Percentiles rank a stretch among this genome's conserved stretches.
Evolutionary conservation across 1,140 invertebrate species (phyloP).

Genomic region (Sesamia nonagrioides): DNA sequence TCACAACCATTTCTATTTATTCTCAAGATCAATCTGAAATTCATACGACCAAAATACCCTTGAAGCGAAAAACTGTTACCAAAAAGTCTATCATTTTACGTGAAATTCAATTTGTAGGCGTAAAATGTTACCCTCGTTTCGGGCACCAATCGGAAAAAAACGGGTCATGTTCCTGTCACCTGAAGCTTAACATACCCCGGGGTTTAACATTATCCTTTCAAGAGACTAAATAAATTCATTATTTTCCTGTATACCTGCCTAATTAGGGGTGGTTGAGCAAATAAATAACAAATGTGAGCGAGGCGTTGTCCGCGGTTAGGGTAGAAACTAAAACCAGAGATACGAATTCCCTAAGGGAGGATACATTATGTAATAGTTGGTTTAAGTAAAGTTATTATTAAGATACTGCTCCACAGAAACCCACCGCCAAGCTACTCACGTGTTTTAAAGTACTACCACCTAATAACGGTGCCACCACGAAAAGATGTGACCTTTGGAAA

Average conservation of each 20-base stretch:
- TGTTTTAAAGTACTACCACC: too few relatives aligned
- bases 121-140: background rate
- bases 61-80: background rate
- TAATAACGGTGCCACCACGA: too few relatives aligned
- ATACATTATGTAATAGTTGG: background rate
- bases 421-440: too few relatives aligned
- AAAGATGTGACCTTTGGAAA: too few relatives aligned
- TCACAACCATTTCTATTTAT: background rate
- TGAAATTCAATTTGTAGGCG: background rate
- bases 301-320: background rate
- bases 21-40: background rate
- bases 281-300: background rate
- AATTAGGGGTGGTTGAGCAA: background rate
- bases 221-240: conserved; percentile 28
- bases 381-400: background rate
- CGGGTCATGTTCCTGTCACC: background rate
- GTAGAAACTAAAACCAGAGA: background rate
- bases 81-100: background rate
- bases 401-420: background rate
- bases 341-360: background rate
- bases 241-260: conserved; percentile 24
- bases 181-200: background rate
- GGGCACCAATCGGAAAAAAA: background rate
- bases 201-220: background rate
- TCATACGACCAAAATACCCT: background rate